Conservation (phyloP, 2,797 vertebrate species). For the Hybognathus amarus region DNA sequence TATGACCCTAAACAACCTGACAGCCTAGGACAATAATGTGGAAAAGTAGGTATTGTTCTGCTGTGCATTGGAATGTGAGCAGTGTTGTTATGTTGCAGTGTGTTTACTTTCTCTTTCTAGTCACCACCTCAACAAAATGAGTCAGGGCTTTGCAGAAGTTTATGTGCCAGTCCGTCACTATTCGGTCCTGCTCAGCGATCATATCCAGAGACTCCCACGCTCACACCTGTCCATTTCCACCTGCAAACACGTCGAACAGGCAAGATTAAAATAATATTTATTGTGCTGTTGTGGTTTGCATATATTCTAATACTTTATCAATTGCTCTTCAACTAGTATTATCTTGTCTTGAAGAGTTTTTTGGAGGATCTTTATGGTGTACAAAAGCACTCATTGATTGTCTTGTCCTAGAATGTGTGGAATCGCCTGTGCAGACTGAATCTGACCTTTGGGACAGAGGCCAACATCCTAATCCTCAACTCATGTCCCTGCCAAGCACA, state of each 20-base stretch:
- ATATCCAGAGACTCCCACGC: conserved; percentile 4
- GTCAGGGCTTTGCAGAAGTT: conserved; percentile 23
- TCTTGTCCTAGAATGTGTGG: conserved; percentile 39
- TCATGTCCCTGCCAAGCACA: conserved; percentile 72
- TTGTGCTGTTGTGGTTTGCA: background rate
- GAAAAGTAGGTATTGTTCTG: conserved; percentile 6
- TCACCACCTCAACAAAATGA: conserved; percentile 4
- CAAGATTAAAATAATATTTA: conserved; percentile 19
- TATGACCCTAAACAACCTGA: background rate
- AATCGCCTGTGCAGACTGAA: conserved; percentile 22
- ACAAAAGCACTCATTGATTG: background rate
- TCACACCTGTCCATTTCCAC: conserved; percentile 39
- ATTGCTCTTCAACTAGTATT: background rate
- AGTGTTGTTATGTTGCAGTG: conserved; percentile 9
- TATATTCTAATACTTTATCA: background rate
- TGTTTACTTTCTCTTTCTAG: conserved; percentile 31
- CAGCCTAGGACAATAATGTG: conserved; percentile 27
- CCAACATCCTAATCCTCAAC: conserved; percentile 61
- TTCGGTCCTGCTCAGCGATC: conserved; percentile 22
- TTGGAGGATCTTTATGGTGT: background rate
- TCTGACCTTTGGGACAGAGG: conserved; percentile 38
- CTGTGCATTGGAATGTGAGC: background rate
- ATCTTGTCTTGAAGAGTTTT: background rate
- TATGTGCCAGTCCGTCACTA: conserved; percentile 2
- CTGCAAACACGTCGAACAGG: conserved; percentile 35